Evolutionary conservation across 2,113 vertebrate genomes (phyloP), one percentile per base, ranked within the genome.

Genomic region (Solea solea): DNA sequence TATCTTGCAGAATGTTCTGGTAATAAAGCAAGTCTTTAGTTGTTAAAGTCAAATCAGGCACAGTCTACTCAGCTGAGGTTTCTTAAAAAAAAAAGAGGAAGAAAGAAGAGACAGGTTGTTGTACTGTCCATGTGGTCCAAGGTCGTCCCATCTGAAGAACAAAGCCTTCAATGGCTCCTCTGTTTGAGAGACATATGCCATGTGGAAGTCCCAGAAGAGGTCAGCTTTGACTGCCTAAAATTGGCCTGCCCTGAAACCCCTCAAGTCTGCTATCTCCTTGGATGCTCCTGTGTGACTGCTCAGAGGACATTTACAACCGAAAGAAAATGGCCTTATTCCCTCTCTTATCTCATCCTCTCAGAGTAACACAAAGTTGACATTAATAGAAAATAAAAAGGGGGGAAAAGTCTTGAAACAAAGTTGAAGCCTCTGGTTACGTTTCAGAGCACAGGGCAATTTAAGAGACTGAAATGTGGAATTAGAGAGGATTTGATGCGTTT

Each of bases 401-500:
- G 48, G 63, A 69, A 84, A 91, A 90, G 86, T 89, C 84, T 82
- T 34, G 78, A 83, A 90, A 91, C 89, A 89, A 92, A 93, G 91
- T 92, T 90, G 81, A 86, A 85, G 81, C 82, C 90, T 88, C 87
- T 62, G 72, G 90, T 92, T 88, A 88, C 88, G 85, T 92, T 90
- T 89, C 82, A 90, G 89, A 90, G 93, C 90, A 83, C 91, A 93
- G 89, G 91, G 85, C 91, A 93, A 94, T 93, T 93, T 92, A 86
- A 90, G 91, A 87, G 79, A 76, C 74, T 82, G 89, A 88, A 91
- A 89, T 91, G 91, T 89, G 88, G 92, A 92, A 92, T 92, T 90
- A 90, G 86, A 85, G 92, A 84, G 91, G 91, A 93, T 91, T 90
- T 93, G 92, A 93, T 93, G 92, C 90, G 86, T 92, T 93, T 92